phyloP scores from a whole-genome alignment of 2,113 vertebrate species.

The Calonectris borealis region DNA sequence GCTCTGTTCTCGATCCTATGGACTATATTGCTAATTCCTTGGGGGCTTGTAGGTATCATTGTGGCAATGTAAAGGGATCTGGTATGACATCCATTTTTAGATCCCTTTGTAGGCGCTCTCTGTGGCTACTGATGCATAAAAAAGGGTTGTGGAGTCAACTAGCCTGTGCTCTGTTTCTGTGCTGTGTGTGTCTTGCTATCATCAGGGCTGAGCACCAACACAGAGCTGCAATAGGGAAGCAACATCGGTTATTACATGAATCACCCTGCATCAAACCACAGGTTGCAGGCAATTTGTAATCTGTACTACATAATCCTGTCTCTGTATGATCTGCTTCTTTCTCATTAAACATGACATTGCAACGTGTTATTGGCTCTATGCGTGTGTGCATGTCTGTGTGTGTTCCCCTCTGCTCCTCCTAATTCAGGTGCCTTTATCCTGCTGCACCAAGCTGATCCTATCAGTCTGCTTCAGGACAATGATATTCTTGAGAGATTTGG shows the following conservation, averaged over 20 bases:
- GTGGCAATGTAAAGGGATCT: background rate
- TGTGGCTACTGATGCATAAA: background rate
- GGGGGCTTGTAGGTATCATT: background rate
- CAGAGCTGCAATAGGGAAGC: background rate
- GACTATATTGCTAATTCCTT: background rate
- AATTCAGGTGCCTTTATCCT: background rate
- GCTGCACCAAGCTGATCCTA: background rate
- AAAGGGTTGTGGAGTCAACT: background rate
- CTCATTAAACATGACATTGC: constrained; percentile 39
- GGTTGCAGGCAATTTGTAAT: background rate
- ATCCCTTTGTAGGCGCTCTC: background rate
- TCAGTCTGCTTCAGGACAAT: fast-evolving
- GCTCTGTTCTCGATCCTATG: background rate
- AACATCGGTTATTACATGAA: background rate
- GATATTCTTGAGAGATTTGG: background rate
- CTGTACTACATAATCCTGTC: background rate
- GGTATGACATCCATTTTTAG: fast-evolving
- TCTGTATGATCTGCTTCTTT: background rate
- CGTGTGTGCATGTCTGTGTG: background rate
- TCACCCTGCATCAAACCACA: background rate
- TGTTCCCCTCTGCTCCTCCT: background rate
- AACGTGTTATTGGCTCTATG: background rate
- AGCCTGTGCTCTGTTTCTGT: background rate
- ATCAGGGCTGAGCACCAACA: background rate
- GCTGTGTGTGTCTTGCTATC: background rate